Evolutionary conservation across 2,888 invertebrate genomes (phyloP), one percentile per base, ranked within the genome.

Genomic region (Eudasyphora cyanicolor): DNA sequence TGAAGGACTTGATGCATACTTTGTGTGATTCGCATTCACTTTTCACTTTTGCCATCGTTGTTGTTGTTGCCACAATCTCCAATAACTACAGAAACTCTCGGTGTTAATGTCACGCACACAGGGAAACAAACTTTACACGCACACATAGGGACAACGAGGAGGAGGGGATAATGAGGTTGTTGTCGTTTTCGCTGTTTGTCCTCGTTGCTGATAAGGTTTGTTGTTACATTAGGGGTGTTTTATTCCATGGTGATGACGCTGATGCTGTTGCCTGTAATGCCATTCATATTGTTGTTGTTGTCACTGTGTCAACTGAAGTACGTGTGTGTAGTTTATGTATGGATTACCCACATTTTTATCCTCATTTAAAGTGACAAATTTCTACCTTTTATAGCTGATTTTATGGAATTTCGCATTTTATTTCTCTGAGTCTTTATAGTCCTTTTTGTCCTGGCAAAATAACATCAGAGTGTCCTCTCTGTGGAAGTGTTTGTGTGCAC

Each of bases 361-460:
- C 24, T 24, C 24, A 4, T 57, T 57, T 57, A 10, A 57, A 57
- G 57, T 57, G 27, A 57, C 27, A 57, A 17, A 64, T 19, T 21
- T 64, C 64, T 32, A 64, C 35, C 64, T 38, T 67, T 67, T 42
- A n/a, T 42, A 14, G 35, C 14, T 38, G 42, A 67, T 67, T 67
- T 67, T 67, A 67, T 67, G 24, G 42, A 67, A 67, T 38, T 67
- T 67, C 64, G 35, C 67, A 42, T 42, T 67, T 38, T 35, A 35
- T 32, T 64, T 64, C 12, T 19, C 21, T 21, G 10, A 35, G 35
- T 32, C 6, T 64, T 64, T 64, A 35, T 57, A 10, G 57, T 57
- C 57, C 57, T 27, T 57, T 24, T 17, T 21, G 45, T n/a, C n/a
- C 12, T 49, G 8, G 57, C 57, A 4, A 4, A 38, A n/a, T 2